Base-by-base conservation (phyloP, 2,113 vertebrate species). In the Gasterosteus aculeatus region DNA sequence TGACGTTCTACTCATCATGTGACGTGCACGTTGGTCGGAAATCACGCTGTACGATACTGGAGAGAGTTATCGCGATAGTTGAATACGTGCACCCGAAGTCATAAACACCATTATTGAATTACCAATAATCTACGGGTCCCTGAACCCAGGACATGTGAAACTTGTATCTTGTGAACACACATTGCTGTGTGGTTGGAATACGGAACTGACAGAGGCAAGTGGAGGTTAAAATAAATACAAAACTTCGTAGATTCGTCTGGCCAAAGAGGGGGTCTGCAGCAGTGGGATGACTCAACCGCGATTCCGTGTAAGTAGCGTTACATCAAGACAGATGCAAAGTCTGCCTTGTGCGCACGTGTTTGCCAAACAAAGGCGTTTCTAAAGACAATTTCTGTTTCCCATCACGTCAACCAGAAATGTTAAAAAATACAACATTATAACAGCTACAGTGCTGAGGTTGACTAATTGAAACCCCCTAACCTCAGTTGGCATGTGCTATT, bases 61-160 rank as follows among this genome's bases (percentile, higher is more conserved):
- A 10, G 49, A 59, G 5, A 1, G 26, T 38, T 80, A 70, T 83
- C 84, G 83, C 89, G 89, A 85, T 39, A 77, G 2, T 80, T 72
- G 3, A 1, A 12, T 10, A 19, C 4, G 0, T 56, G 4, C 10
- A 0, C 2, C 11, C n/a, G 12, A 31, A 35, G 31, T 4, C 31
- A 33, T 35, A 66, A 60, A 39, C 35, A 41, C 39, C 38, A 12
- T n/a, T 39, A 41, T 11, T 41, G 31, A 19, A 61, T n/a, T 41
- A 3, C n/a, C 19, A 39, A 11, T 41, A 39, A 39, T 11, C 19
- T 29, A 14, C 53, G 22, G 22, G 14, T 56, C 22, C 53, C 2
- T 7, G 26, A 56, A 56, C 8, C 14, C 22, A 54, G 9, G 22
- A 26, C 1, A 29, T 26, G 22, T 29, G 53, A 54, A 1, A 54